Percentiles rank a stretch among this genome's conserved stretches.
phyloP scores from a whole-genome alignment of 2,888 invertebrate species.

The Steromphala cineraria region DNA sequence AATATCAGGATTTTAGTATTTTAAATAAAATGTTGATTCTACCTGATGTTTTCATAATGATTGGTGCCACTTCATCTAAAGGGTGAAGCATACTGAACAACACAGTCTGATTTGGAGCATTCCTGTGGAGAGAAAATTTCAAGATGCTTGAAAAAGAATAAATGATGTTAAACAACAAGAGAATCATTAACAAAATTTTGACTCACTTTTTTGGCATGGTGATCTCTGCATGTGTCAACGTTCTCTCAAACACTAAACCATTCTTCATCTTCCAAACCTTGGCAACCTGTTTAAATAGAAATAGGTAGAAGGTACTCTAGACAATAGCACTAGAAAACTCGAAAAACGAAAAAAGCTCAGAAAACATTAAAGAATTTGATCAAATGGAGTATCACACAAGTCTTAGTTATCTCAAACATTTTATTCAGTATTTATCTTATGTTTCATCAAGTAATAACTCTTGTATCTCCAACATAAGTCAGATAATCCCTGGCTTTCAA shows the following conservation, averaged over 20 bases:
- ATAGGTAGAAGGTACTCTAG: not conserved
- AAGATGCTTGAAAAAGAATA: not conserved
- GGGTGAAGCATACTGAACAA: slow-evolving; percentile 92
- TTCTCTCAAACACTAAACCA: slow-evolving; percentile 86
- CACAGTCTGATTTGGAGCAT: slow-evolving; percentile 80
- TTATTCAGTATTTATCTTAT: too few species aligned
- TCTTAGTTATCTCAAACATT: too few species aligned
- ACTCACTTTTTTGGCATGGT: slow-evolving; percentile 56
- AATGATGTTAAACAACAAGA: not conserved
- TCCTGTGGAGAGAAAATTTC: slow-evolving; percentile 38
- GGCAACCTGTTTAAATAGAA: slow-evolving; percentile 80
- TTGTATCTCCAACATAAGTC: too few species aligned
- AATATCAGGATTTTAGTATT: too few species aligned
- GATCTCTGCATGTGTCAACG: slow-evolving; percentile 61
- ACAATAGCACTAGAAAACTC: too few species aligned
- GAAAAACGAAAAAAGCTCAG: too few species aligned
- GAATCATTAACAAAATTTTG: not conserved
- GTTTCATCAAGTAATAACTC: too few species aligned
- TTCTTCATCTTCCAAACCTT: slow-evolving; percentile 90
- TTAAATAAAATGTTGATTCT: not conserved
- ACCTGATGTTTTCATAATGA: slow-evolving; percentile 75
- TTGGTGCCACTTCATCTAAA: slow-evolving; percentile 91
- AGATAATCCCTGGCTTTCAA: too few species aligned
- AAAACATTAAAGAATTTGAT: not conserved
- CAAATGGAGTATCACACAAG: too few species aligned